These are phyloP conservation scores for Elgaria multicarinata DNA, from an alignment of 2,113 vertebrate genomes.

Conservation along the genomic window DNA sequence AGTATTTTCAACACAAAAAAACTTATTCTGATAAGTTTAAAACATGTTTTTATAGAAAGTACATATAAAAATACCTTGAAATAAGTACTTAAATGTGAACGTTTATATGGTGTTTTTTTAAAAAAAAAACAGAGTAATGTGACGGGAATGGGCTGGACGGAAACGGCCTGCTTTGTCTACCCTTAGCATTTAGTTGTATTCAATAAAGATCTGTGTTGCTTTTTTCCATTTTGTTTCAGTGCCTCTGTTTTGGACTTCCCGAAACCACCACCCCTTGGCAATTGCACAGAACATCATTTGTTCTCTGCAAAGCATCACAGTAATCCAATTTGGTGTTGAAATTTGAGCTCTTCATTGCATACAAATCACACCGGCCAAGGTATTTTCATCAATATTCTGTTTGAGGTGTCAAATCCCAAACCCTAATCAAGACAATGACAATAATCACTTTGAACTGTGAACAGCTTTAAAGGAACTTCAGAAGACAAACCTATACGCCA, in stretches of 20 bases:
- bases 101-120: neutral
- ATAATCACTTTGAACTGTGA: conserved; percentile 16
- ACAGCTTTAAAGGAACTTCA: conserved; percentile 13
- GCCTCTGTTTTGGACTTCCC: neutral
- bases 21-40: neutral
- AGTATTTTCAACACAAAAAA: too few relatives aligned
- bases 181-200: neutral
- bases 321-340: conserved; percentile 2
- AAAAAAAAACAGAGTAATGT: neutral
- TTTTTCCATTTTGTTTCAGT: neutral
- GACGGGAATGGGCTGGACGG: too few relatives aligned
- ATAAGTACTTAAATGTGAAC: neutral
- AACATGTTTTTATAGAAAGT: neutral
- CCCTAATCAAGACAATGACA: neutral
- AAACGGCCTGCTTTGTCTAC: neutral
- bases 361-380: neutral
- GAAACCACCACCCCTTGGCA: neutral
- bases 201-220: neutral
- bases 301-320: neutral
- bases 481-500: neutral
- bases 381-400: conserved; percentile 3
- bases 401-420: conserved; percentile 14
- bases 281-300: neutral
- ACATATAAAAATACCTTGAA: neutral
- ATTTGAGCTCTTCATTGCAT: neutral